Evolutionary conservation across 2,888 invertebrate species (phyloP), one percentile per base, ranked within the genome.

Genomic region (Meliscaeva auricollis): DNA sequence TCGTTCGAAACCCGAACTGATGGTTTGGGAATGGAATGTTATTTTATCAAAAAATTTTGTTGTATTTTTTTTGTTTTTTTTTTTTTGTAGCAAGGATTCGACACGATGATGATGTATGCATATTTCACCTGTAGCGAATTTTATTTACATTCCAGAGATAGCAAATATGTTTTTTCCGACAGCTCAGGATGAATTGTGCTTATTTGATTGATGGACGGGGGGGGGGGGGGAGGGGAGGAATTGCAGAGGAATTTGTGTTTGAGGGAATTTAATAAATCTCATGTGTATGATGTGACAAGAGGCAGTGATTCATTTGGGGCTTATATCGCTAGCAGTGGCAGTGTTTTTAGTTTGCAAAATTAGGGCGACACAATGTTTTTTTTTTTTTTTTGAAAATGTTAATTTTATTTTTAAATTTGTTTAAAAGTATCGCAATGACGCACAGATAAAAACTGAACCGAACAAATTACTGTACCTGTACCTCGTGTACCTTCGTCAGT

Each of bases 91-190:
- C 41, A 72, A 60, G 60, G 68, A 60, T 73, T 79, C 69, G 62
- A 73, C 66, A 50, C 69, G 46, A 52, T 58, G 62, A 38, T 35
- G 62, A 54, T 66, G 50, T 50, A 62, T 75, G 54, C 81, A 62
- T 64, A 50, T 17, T 66, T 66, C 66, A 66, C 66, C 66, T 66
- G 66, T 69, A 48, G 64, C 48, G 41, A 62, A 75, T 76, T 75
- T 75, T 81, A 81, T 81, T 75, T 62, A 81, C 80, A 74, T 80
- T 74, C 75, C 41, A 80, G 38, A 52, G 22, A 69, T 48, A 32
- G 69, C 54, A 32, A 17, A 69, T 60, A 64, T 77, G 17, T 72
- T 32, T 72, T 50, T 56, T 69, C 13, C 62, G 54, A 35, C 66
- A 75, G 44, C 15, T 30, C 20, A 52, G 41, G 50, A 32, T 77